Conservation (phyloP, 2,888 invertebrate species). For the Koerneria pararmatus region DNA sequence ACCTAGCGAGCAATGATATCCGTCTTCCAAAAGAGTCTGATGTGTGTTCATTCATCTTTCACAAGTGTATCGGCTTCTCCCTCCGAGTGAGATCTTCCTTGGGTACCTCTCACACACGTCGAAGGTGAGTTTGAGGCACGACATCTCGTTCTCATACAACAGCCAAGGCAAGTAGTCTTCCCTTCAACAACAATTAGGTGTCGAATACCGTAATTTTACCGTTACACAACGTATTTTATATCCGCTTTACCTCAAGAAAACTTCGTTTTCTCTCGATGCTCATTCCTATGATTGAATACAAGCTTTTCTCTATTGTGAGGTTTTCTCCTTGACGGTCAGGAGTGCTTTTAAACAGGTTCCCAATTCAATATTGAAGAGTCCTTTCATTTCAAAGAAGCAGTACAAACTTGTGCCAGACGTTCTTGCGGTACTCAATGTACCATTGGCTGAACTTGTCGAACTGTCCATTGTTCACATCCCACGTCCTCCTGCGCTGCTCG, state of each 20-base stretch:
- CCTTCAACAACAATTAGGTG: slow-evolving; percentile 33
- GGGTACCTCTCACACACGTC: slow-evolving; percentile 58
- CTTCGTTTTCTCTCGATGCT: no score
- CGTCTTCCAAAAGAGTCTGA: no score
- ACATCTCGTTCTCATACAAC: slow-evolving; percentile 58
- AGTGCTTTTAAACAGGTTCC: no score
- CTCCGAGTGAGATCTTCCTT: slow-evolving; percentile 44
- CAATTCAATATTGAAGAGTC: no score
- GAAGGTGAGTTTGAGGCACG: slow-evolving; percentile 57
- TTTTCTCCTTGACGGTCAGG: no score
- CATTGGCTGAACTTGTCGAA: slow-evolving; percentile 58
- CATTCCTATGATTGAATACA: no score
- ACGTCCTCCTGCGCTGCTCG: slow-evolving; percentile 43
- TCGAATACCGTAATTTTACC: no score
- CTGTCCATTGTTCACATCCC: slow-evolving; percentile 57
- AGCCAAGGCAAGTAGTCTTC: slow-evolving; percentile 60
- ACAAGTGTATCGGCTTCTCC: slow-evolving; percentile 47
- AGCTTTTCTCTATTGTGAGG: no score
- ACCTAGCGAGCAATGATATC: no score
- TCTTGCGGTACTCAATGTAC: slow-evolving; percentile 58
- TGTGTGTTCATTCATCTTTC: slow-evolving; percentile 26
- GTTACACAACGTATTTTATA: no score
- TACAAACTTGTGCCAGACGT: slow-evolving; percentile 56
- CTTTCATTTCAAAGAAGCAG: no score
- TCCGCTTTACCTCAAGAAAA: no score